Base-by-base conservation (phyloP, 2,113 vertebrate species). In the Megaceryle maxima region DNA sequence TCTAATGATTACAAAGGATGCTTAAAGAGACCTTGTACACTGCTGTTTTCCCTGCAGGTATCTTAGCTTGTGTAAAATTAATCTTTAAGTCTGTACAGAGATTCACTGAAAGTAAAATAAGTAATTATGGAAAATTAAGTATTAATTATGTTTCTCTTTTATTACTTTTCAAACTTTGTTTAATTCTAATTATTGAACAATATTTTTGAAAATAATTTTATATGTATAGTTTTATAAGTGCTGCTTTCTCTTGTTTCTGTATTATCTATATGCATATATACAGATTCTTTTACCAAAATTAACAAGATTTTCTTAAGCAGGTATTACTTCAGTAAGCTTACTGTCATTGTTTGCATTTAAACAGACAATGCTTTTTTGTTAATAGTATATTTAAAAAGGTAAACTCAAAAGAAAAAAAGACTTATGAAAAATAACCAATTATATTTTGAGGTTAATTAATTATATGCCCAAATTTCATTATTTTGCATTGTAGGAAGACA, bases 211-310 rank as follows among this genome's bases (percentile, higher is more conserved):
- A 64, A 88, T 33, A 21, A 15, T 55, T 37, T 37, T 37, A 37
- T 37, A 37, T 37, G 8, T 37, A 37, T 37, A 37, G 37, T 37
- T 37, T 19, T 7, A 18, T 21, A n/a, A 29, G 7, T 51, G 6
- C 0, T 0, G 1, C 9, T 73, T 85, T 68, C 18, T 85, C 18
- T 62, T 25, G 5, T 56, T 67, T 57, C 14, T 19, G 2, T 29
- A 18, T 17, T 25, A 33, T 19, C 5, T 53, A 16, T 29, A 16
- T 15, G 3, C 6, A 12, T 10, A 11, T 33, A 73, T 9, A 11
- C 20, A 33, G 13, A 39, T 69, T 46, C 10, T 84, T 75, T 75
- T 25, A 55, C 6, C 10, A 22, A 55, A 80, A 5, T 5, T 57
- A 35, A 22, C 5, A 53, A n/a, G 4, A 17, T 33, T 66, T 78